Conservation (phyloP, 2,797 vertebrate species). For the Acanthornis magna region DNA sequence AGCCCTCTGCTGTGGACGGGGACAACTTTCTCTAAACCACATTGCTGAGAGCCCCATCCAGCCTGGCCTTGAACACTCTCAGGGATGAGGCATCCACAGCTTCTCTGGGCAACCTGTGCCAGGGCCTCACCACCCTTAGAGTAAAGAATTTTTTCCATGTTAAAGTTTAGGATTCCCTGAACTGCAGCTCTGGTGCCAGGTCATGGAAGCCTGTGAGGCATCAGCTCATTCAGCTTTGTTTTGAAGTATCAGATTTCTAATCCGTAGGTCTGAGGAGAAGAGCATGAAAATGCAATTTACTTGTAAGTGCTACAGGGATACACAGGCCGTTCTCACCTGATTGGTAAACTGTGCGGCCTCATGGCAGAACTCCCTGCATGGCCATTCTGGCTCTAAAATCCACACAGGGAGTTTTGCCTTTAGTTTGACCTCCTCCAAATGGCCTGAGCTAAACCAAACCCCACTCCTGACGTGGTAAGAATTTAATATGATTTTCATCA, state of each 20-base stretch:
- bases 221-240: background rate
- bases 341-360: background rate
- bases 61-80: background rate
- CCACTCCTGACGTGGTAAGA: background rate
- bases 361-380: background rate
- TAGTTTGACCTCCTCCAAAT: background rate
- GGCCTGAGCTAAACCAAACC: background rate
- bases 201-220: background rate
- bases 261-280: background rate
- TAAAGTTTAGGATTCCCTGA: background rate
- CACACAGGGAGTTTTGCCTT: background rate
- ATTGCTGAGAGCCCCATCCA: background rate
- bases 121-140: background rate
- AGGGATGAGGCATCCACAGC: background rate
- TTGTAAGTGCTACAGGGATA: background rate
- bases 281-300: background rate
- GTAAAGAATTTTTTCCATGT: background rate
- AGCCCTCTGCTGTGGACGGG: background rate
- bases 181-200: background rate
- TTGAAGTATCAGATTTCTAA: background rate
- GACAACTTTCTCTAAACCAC: background rate
- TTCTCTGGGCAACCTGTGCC: background rate
- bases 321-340: background rate
- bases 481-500: background rate
- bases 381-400: background rate